Evolutionary conservation across 2,888 invertebrate species (phyloP), one percentile per base, ranked within the genome.

Genomic region (Uloborus plumipes): DNA sequence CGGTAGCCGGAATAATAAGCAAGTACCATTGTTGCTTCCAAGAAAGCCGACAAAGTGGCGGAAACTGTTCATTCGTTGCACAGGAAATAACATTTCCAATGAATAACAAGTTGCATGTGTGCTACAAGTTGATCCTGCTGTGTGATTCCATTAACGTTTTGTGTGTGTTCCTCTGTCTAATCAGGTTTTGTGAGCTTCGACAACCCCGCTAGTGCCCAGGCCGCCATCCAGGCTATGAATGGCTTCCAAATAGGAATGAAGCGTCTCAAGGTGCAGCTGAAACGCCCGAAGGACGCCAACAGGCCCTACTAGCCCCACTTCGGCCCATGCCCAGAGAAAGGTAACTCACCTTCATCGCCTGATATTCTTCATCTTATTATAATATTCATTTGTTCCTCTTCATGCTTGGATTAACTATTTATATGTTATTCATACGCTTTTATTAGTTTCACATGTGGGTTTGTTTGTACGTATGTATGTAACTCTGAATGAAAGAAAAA

Each of bases 241-340:
- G 99, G 99, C 89, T 99, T 99, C 92, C 99, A 99, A 92, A 99
- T 99, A 90, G 99, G 99, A 89, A 99, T 99, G 98, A 99, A 99
- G 92, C 93, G 99, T 89, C 94, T 99, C 90, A 99, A 99, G 92
- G 99, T 99, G 89, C 98, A 99, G 92, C 93, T 99, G 91, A 99
- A 99, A 91, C 93, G 98, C 92, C 98, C 98, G 91, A 98, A 98
- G 92, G 97, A 98, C 91, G 96, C 97, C 89, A 96, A 94, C 91
- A 93, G 97, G 92, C 98, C 98, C 90, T 98, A 98, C 94, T 98
- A 84, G 77, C 50, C 70, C 39, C 64, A 74, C 49, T 62, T 55
- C 39, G 26, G 51, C 67, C 70, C 53, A 66, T 76, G 72, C 76
- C 66, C 55, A 61, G 53, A 67, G 22, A 39, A 74, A 77, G 79